phyloP scores from a whole-genome alignment of 2,113 vertebrate species.

The Peromyscus leucopus region DNA sequence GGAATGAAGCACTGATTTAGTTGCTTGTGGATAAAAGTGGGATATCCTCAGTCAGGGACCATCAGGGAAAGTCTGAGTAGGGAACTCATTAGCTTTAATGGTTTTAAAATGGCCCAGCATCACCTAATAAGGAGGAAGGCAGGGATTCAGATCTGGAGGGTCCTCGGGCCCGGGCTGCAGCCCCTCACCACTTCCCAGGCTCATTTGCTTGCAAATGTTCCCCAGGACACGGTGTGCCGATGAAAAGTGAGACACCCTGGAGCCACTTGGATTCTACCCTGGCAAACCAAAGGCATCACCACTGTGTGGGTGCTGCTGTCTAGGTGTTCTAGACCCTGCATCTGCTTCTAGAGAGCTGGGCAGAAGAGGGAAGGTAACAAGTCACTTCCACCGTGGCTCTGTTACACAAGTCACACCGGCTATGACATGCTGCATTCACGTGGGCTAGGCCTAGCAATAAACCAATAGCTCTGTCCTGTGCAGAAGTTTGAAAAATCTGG shows the following conservation, averaged over 20 bases:
- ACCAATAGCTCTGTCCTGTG: neutral
- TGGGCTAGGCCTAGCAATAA: conserved; percentile 28
- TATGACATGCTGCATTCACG: neutral
- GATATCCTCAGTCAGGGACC: conserved; percentile 49
- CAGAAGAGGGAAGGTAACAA: neutral
- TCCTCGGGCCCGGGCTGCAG: conserved; percentile 45
- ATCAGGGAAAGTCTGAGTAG: conserved; percentile 40
- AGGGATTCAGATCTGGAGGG: conserved; percentile 35
- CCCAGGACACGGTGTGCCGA: neutral
- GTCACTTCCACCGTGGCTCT: neutral
- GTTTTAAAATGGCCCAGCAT: conserved; percentile 63
- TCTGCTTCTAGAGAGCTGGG: neutral
- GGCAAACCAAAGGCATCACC: neutral
- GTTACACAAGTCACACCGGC: neutral
- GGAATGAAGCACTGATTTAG: neutral
- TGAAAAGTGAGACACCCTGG: neutral
- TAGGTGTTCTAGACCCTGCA: neutral
- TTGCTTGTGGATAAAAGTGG: neutral
- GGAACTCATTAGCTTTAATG: neutral
- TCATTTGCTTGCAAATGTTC: neutral
- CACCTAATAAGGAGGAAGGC: neutral
- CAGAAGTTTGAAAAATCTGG: neutral
- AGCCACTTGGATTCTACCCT: neutral
- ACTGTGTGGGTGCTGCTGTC: neutral
- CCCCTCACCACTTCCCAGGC: neutral